Percentiles rank a stretch among this genome's conserved stretches.
Evolutionary conservation across 2,888 invertebrate genomes (phyloP).

Genomic region (Axea sp.): DNA sequence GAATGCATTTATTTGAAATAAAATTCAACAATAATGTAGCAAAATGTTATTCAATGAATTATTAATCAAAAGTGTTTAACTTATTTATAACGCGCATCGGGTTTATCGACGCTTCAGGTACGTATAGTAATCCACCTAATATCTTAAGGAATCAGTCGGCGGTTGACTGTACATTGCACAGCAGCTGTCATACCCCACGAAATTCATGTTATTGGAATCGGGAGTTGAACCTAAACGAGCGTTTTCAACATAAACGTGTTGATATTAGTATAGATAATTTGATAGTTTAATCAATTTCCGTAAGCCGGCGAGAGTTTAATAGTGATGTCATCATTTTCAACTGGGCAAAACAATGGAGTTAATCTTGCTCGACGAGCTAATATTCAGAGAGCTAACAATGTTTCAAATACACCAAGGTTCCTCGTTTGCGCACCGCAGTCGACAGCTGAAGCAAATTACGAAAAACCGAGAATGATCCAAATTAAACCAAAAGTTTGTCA

Average conservation of each 20-base stretch:
- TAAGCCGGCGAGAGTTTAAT: constrained; percentile 78
- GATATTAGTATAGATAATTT: constrained; percentile 79
- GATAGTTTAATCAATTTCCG: constrained; percentile 80
- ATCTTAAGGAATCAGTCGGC: constrained; percentile 57
- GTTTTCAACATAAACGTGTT: constrained; percentile 64
- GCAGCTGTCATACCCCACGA: constrained; percentile 47
- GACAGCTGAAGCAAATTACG: constrained; percentile 52
- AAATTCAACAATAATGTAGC: too few relatives aligned
- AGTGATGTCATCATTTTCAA: constrained; percentile 79
- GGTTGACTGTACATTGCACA: constrained; percentile 25
- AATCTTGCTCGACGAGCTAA: constrained; percentile 79
- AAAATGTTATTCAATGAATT: too few relatives aligned
- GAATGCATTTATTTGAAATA: too few relatives aligned
- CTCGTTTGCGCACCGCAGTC: constrained; percentile 66
- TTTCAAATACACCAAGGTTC: constrained; percentile 77
- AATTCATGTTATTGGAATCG: constrained; percentile 62
- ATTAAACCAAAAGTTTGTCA: constrained; percentile 32
- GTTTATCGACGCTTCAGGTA: constrained; percentile 54
- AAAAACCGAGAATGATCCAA: constrained; percentile 50
- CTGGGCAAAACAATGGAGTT: constrained; percentile 76
- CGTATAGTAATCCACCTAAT: constrained; percentile 42
- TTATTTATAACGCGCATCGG: constrained; percentile 39
- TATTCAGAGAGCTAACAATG: constrained; percentile 79
- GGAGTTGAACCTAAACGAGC: constrained; percentile 44
- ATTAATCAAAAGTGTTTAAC: too few relatives aligned